Conservation (phyloP, 2,888 invertebrate genomes). For the Acleris emargana region DNA sequence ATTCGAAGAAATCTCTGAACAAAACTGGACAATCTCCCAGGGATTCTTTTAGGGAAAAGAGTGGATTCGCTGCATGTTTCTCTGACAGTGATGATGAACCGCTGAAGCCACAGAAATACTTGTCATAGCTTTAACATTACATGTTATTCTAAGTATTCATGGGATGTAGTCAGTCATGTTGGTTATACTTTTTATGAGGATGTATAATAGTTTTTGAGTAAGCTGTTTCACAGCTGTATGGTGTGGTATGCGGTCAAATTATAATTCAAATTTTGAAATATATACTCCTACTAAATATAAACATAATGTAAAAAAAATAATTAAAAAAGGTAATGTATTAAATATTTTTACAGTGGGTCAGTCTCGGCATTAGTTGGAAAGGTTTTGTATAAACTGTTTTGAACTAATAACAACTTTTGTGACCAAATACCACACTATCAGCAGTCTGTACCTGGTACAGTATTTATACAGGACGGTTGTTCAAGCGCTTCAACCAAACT, state of each 20-base stretch:
- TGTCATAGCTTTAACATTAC: conserved; percentile 35
- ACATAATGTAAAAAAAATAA: background rate
- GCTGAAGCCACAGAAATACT: conserved; percentile 48
- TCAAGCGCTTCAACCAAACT: background rate
- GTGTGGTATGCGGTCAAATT: conserved; percentile 7
- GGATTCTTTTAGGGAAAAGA: conserved; percentile 65
- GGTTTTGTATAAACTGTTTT: background rate
- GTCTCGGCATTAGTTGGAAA: background rate
- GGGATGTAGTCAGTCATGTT: conserved; percentile 15
- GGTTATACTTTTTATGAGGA: conserved; percentile 12
- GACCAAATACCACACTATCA: conserved; percentile 3
- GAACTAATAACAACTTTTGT: background rate
- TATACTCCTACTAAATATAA: background rate
- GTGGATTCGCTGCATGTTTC: conserved; percentile 74
- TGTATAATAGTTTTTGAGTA: conserved; percentile 13
- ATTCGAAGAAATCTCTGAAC: conserved; percentile 50
- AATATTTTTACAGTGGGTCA: background rate
- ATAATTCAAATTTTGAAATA: background rate
- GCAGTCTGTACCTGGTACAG: background rate
- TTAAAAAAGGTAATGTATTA: background rate
- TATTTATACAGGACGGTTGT: conserved; percentile 4
- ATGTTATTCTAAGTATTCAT: conserved; percentile 20
- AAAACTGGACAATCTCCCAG: conserved; percentile 51
- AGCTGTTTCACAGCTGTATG: conserved; percentile 5
- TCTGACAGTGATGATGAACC: conserved; percentile 76